Base-by-base conservation (phyloP, 2,888 invertebrate species). In the Lapara coniferarum region DNA sequence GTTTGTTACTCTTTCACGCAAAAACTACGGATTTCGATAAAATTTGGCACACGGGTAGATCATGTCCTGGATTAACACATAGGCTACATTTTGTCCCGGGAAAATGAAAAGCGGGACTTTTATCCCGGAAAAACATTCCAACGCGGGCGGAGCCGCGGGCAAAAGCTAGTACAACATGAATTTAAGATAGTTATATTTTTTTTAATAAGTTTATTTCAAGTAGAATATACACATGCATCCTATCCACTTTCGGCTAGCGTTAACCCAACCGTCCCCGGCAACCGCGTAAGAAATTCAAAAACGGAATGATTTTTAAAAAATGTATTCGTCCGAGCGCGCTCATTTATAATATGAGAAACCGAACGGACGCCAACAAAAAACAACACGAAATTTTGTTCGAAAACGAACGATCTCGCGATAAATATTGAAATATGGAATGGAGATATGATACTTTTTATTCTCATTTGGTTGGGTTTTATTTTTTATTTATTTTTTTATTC, bases 401-500 rank as follows among this genome's bases (percentile, higher is more conserved):
- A 93, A 92, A 92, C 86, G 89, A 87, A 88, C 87, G 92, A 91
- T 93, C 88, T 82, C 77, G 89, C 87, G 92, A 92, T 93, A 93
- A 93, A 92, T 92, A 90, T 92, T 93, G 91, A 92, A 92, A 91
- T 93, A 92, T 92, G 90, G 90, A 89, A 89, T 88, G 88, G 88
- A 89, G 90, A 90, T 89, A 81, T 85, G 86, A 87, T 89, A 82
- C 81, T 85, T 89, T 86, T 88, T 66, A 56, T 75, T 87, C 82
- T 75, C 81, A 75, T 81, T 80, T 72, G 72, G 74, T 71, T 70
- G 66, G 71, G 74, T 53, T 59, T 67, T 70, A 72, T 70, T 73
- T 73, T 76, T 73, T 72, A 67, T 74, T 78, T 77, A 75, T 74
- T 77, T 81, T 81, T 83, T 83, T 80, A 79, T 79, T 76, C 75